These are phyloP conservation scores for Dallia pectoralis DNA, from an alignment of 2,797 vertebrate species.

Conservation along the genomic window DNA sequence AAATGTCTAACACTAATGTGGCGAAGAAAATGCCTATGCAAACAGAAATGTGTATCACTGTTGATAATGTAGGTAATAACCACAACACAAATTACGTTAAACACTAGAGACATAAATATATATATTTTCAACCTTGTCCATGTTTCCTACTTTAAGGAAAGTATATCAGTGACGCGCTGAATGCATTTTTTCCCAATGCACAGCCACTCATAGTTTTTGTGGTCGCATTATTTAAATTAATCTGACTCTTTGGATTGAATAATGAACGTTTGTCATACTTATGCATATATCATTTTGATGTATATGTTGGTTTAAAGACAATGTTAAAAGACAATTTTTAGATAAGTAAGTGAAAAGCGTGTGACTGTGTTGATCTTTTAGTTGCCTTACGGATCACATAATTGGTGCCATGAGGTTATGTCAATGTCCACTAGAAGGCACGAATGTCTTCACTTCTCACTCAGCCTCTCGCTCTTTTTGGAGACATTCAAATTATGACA, in stretches of 20 bases:
- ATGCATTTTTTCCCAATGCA: neutral
- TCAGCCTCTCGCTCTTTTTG: neutral
- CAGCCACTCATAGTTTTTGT: neutral
- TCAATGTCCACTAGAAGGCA: constrained; percentile 51
- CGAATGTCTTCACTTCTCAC: constrained; percentile 15
- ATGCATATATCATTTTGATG: too few species aligned
- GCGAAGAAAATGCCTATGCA: neutral
- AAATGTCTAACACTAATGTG: too few species aligned
- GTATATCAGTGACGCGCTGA: neutral
- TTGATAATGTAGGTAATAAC: neutral
- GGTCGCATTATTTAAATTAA: neutral
- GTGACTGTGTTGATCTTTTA: neutral
- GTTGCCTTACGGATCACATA: neutral
- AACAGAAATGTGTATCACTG: neutral
- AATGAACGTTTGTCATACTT: too few species aligned
- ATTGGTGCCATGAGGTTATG: neutral
- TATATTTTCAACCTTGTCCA: neutral
- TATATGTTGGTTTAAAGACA: too few species aligned
- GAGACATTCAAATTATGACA: neutral
- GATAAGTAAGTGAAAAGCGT: neutral
- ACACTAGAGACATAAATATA: neutral
- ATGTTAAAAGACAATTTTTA: neutral
- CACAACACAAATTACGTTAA: neutral
- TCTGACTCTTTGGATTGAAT: too few species aligned
- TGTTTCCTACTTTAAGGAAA: neutral